phyloP scores from a whole-genome alignment of 2,888 invertebrate species.

The Perithous albicinctus region DNA sequence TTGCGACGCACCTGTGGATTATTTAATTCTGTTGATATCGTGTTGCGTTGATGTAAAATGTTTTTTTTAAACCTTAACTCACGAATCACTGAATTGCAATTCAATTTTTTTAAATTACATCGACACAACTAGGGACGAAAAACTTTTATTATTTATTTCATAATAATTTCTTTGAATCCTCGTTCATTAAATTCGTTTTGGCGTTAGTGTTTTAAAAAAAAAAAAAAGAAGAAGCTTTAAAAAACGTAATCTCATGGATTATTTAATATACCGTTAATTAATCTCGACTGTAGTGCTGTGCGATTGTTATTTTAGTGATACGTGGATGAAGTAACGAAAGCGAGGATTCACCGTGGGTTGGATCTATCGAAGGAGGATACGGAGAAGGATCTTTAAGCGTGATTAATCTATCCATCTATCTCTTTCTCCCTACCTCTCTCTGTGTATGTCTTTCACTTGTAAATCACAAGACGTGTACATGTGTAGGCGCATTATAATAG shows the following conservation, averaged over 20 bases:
- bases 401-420: slow-evolving; percentile 34
- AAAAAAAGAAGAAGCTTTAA: no score
- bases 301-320: background rate
- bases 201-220: no score
- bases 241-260: no score
- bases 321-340: background rate
- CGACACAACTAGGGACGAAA: no score
- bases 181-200: no score
- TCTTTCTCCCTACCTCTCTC: background rate
- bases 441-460: background rate
- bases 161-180: no score
- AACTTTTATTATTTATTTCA: background rate
- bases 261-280: background rate
- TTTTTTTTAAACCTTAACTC: no score
- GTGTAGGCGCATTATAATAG: slow-evolving; percentile 2
- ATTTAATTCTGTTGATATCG: no score
- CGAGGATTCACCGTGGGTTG: background rate
- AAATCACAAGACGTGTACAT: background rate
- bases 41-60: no score
- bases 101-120: no score
- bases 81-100: no score
- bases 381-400: slow-evolving; percentile 10
- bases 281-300: background rate
- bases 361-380: background rate
- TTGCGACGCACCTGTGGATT: background rate